These are phyloP conservation scores for Criorhina ranunculi DNA, from an alignment of 2,888 invertebrate genomes.

Conservation along the genomic window DNA sequence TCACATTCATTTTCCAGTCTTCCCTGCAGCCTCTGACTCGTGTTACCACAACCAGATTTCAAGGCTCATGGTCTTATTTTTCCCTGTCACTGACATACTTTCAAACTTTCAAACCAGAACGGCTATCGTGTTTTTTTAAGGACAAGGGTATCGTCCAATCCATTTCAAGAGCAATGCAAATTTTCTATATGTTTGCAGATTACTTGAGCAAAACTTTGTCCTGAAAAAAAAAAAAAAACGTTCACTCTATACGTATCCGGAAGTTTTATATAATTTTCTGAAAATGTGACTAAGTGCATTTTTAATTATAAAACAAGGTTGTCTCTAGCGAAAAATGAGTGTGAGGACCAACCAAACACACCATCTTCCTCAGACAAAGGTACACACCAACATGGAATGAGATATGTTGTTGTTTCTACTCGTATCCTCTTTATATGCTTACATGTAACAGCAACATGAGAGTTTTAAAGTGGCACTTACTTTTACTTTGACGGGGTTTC, in stretches of 20 bases:
- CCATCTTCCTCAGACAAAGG: not conserved
- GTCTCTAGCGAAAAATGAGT: not conserved
- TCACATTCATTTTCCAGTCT: too few species aligned
- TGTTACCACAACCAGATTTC: too few species aligned
- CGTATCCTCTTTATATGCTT: not conserved
- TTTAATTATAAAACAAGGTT: slow-evolving; percentile 10
- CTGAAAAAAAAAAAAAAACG: not conserved
- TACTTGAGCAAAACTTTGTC: slow-evolving; percentile 3
- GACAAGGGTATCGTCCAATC: too few species aligned
- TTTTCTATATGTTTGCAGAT: not conserved
- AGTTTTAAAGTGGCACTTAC: slow-evolving; percentile 10
- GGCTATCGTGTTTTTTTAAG: too few species aligned
- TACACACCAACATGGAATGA: not conserved
- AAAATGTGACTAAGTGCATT: not conserved
- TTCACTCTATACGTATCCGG: not conserved
- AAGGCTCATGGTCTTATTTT: too few species aligned
- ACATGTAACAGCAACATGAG: not conserved
- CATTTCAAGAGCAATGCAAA: too few species aligned
- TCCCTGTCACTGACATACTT: too few species aligned
- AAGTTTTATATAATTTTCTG: not conserved
- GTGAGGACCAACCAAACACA: not conserved
- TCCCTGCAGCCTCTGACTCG: too few species aligned
- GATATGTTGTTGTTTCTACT: not conserved
- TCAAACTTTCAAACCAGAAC: too few species aligned
- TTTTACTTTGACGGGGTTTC: slow-evolving; percentile 6